A percentile compares a stretch with the other conserved stretches of the same genome.
These are phyloP conservation scores for Larimichthys polyactis DNA, from an alignment of 2,113 vertebrate genomes.

Conservation along the genomic window DNA sequence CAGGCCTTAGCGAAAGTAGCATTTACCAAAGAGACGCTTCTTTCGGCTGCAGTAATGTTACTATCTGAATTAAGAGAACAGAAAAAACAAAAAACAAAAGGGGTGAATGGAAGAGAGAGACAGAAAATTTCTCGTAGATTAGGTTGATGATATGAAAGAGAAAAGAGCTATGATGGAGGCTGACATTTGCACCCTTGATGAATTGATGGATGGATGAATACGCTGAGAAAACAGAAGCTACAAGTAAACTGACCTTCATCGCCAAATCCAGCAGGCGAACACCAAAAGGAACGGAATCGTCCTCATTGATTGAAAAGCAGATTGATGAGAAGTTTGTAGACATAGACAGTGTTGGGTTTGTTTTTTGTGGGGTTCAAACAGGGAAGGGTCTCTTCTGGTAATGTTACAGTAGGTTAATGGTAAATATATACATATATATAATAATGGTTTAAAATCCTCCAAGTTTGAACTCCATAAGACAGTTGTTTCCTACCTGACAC, in stretches of 20 bases:
- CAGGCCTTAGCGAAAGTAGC: neutral
- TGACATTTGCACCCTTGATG: neutral
- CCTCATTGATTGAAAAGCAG: neutral
- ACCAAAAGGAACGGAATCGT: neutral
- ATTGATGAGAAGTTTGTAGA: neutral
- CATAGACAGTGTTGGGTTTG: neutral
- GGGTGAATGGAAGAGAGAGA: neutral
- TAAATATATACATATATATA: neutral
- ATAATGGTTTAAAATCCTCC: too few species aligned
- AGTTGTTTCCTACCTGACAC: neutral
- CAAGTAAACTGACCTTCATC: constrained; percentile 17
- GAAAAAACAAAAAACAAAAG: too few species aligned
- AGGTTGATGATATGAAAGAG: constrained; percentile 2
- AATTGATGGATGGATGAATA: constrained; percentile 2
- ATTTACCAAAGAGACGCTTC: neutral
- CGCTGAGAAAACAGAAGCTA: neutral
- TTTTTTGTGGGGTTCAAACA: neutral
- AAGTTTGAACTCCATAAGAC: too few species aligned
- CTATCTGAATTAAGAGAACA: neutral
- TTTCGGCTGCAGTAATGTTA: neutral
- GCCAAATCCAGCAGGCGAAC: neutral
- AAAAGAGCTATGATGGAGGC: neutral
- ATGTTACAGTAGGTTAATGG: neutral
- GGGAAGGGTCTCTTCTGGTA: neutral
- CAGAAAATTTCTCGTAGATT: neutral